Percentiles rank a stretch among this genome's conserved stretches.
Conservation (phyloP, 2,888 invertebrate genomes). For the Drosophila paranaensis region DNA sequence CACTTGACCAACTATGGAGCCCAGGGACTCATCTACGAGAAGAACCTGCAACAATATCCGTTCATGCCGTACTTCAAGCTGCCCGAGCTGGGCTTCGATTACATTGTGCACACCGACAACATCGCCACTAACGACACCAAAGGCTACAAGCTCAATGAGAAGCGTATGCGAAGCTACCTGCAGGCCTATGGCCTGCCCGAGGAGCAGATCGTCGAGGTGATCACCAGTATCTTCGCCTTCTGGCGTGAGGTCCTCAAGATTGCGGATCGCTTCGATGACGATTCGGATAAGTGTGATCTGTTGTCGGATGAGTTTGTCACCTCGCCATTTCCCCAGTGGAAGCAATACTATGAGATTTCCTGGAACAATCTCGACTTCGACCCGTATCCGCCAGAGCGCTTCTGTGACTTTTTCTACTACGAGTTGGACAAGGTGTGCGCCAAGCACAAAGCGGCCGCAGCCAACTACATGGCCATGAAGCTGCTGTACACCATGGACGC, state of each 20-base stretch:
- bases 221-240: slow-evolving; percentile 72
- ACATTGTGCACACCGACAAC: slow-evolving; percentile 78
- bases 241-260: slow-evolving; percentile 66
- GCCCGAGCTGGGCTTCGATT: slow-evolving; percentile 81
- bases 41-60: slow-evolving; percentile 64
- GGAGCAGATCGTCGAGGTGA: slow-evolving; percentile 50
- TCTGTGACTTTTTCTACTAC: slow-evolving; percentile 71
- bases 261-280: slow-evolving; percentile 59
- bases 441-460: slow-evolving; percentile 70
- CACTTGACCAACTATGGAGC: slow-evolving; percentile 77
- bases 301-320: background rate
- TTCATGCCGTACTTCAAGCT: slow-evolving; percentile 77
- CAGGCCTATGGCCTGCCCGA: slow-evolving; percentile 65
- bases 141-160: slow-evolving; percentile 73
- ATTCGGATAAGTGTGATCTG: slow-evolving; percentile 39
- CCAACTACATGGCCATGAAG: slow-evolving; percentile 82
- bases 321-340: slow-evolving; percentile 60
- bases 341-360: slow-evolving; percentile 70
- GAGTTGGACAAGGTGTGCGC: slow-evolving; percentile 69
- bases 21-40: slow-evolving; percentile 68
- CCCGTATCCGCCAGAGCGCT: slow-evolving; percentile 18
- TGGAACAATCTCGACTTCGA: slow-evolving; percentile 66
- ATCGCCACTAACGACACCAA: slow-evolving; percentile 72
- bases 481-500: slow-evolving; percentile 78
- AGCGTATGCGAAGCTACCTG: slow-evolving; percentile 76